Conservation (phyloP, 1,140 invertebrate genomes). For the Trinorchestia longiramus region DNA sequence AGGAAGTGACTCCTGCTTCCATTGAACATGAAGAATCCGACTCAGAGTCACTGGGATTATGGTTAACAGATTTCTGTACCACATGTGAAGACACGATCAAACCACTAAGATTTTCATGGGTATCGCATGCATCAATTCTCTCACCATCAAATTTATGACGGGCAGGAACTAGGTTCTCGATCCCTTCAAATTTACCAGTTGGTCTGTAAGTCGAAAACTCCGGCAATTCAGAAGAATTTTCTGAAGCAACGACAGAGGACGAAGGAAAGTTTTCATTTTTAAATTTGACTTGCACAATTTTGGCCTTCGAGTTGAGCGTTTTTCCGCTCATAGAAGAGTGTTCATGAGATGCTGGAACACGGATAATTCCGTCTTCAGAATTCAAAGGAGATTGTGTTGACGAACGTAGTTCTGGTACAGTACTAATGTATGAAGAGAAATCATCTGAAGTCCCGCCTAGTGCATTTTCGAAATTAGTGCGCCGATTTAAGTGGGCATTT, state of each 20-base stretch:
- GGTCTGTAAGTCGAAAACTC: background rate
- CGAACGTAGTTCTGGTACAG: background rate
- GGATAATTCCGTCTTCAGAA: background rate
- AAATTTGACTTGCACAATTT: constrained; percentile 1
- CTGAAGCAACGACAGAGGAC: background rate
- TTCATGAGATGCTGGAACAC: background rate
- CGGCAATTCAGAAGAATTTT: background rate
- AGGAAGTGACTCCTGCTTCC: background rate
- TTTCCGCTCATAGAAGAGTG: background rate
- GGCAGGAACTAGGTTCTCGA: background rate
- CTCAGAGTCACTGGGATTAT: background rate
- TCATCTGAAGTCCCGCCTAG: background rate
- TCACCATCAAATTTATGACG: background rate
- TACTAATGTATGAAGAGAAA: background rate
- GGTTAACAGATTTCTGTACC: background rate
- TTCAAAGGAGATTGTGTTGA: background rate
- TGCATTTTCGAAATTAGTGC: background rate
- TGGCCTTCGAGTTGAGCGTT: background rate
- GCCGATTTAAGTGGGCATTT: background rate
- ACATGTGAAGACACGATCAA: background rate
- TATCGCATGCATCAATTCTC: background rate
- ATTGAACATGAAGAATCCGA: constrained; percentile 11
- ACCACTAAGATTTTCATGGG: background rate
- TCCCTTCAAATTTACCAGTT: background rate
- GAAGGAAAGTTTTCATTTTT: background rate